phyloP scores from a whole-genome alignment of 2,888 invertebrate genomes.

The Meta bourneti region DNA sequence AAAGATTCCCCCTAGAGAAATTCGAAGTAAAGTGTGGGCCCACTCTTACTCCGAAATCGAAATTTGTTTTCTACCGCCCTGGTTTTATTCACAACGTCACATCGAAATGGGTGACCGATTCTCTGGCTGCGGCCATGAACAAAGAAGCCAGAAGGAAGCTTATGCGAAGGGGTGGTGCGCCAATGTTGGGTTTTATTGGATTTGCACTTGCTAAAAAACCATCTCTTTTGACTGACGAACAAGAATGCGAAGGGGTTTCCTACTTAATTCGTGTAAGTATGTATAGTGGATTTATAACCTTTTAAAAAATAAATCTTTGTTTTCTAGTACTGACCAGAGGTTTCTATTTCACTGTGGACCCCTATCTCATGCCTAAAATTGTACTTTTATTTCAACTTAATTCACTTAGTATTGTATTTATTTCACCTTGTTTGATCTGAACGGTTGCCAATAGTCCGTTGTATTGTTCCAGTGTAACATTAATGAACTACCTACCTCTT shows the following conservation, averaged over 20 bases:
- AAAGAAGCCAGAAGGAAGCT: conserved; percentile 33
- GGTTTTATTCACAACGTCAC: conserved; percentile 63
- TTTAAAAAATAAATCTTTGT: too few relatives aligned
- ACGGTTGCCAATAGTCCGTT: too few relatives aligned
- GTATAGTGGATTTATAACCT: neutral
- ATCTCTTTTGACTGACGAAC: conserved; percentile 86
- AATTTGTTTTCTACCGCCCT: conserved; percentile 52
- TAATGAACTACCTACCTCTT: too few relatives aligned
- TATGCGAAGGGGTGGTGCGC: conserved; percentile 51
- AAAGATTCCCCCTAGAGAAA: conserved; percentile 64
- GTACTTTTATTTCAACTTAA: too few relatives aligned
- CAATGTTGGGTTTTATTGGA: conserved; percentile 71
- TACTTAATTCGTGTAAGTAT: conserved; percentile 87
- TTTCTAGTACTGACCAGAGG: too few relatives aligned
- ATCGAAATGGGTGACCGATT: conserved; percentile 66
- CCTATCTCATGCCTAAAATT: too few relatives aligned
- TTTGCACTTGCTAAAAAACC: conserved; percentile 76
- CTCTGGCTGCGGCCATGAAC: conserved; percentile 46
- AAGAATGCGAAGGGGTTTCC: conserved; percentile 89
- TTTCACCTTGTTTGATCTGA: too few relatives aligned
- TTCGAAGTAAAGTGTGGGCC: neutral
- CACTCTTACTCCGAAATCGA: conserved; percentile 20
- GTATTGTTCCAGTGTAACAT: too few relatives aligned
- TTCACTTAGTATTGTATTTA: too few relatives aligned
- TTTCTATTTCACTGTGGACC: too few relatives aligned